These are phyloP conservation scores for Chrysolina oricalcia DNA, from an alignment of 2,888 invertebrate species.

Conservation along the genomic window DNA sequence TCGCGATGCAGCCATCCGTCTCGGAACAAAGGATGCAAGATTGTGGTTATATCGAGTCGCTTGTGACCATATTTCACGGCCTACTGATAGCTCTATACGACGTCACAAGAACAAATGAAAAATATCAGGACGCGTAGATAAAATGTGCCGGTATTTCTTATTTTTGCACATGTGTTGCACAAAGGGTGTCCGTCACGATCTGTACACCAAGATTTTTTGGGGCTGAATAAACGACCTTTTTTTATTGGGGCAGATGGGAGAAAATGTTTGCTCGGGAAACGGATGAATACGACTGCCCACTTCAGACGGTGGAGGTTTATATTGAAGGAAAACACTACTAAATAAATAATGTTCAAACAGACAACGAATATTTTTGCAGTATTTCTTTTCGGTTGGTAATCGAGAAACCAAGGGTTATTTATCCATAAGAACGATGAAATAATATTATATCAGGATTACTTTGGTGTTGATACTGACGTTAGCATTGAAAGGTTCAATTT, in stretches of 20 bases:
- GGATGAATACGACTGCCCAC: background rate
- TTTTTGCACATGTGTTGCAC: slow-evolving; percentile 44
- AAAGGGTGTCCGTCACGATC: slow-evolving; percentile 42
- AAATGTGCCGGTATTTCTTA: slow-evolving; percentile 54
- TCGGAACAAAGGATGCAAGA: slow-evolving; percentile 21
- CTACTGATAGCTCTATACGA: slow-evolving; percentile 43
- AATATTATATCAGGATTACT: no score
- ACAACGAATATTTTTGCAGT: background rate
- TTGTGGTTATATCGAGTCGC: slow-evolving; percentile 14
- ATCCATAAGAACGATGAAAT: background rate
- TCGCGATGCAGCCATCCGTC: slow-evolving; percentile 25
- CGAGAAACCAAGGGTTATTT: background rate
- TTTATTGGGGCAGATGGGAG: background rate
- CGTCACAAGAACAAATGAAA: slow-evolving; percentile 53
- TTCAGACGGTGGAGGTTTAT: background rate
- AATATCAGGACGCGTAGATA: slow-evolving; percentile 57
- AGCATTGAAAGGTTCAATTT: no score
- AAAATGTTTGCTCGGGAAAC: slow-evolving; percentile 7
- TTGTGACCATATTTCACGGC: slow-evolving; percentile 6
- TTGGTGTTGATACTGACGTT: no score
- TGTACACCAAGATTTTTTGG: slow-evolving; percentile 30
- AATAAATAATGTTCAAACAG: slow-evolving; percentile 12
- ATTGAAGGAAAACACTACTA: background rate
- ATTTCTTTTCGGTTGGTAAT: background rate
- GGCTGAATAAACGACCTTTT: slow-evolving; percentile 5